Conservation (phyloP, 2,113 vertebrate species). For the Cololabis saira region DNA sequence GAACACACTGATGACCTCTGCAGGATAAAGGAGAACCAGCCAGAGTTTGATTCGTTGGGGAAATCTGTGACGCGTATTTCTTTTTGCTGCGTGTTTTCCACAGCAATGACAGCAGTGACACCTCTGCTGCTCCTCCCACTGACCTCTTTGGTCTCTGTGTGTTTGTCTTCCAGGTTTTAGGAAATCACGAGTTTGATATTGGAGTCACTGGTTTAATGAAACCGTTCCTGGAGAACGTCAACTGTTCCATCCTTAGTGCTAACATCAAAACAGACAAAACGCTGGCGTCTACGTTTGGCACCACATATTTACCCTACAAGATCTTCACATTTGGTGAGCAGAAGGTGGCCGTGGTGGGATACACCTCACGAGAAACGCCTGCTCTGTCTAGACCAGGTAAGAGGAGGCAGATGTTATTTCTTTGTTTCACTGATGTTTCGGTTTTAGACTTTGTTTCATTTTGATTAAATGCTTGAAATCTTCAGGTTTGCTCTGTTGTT, state of each 20-base stretch:
- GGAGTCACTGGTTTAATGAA: constrained; percentile 87
- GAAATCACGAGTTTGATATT: constrained; percentile 96
- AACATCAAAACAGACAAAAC: constrained; percentile 83
- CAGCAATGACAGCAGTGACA: not conserved
- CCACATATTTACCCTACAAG: constrained; percentile 80
- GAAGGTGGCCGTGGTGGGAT: constrained; percentile 89
- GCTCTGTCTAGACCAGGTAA: constrained; percentile 89
- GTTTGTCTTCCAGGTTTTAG: constrained; percentile 82
- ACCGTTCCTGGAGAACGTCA: constrained; percentile 85
- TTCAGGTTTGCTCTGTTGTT: not conserved
- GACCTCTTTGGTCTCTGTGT: not conserved
- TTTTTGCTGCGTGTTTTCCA: no score
- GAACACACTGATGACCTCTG: no score
- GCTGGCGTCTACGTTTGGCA: constrained; percentile 78
- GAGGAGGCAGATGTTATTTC: not conserved
- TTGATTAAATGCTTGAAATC: no score
- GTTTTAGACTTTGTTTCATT: no score
- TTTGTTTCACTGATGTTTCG: not conserved
- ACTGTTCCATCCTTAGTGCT: constrained; percentile 87
- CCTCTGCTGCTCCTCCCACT: not conserved
- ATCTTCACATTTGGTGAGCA: constrained; percentile 79
- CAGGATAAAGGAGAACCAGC: no score
- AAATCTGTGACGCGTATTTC: no score
- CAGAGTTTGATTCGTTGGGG: no score
- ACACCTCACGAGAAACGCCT: constrained; percentile 90